Evolutionary conservation across 2,888 invertebrate genomes (phyloP).

Genomic region (Galeruca laticollis): DNA sequence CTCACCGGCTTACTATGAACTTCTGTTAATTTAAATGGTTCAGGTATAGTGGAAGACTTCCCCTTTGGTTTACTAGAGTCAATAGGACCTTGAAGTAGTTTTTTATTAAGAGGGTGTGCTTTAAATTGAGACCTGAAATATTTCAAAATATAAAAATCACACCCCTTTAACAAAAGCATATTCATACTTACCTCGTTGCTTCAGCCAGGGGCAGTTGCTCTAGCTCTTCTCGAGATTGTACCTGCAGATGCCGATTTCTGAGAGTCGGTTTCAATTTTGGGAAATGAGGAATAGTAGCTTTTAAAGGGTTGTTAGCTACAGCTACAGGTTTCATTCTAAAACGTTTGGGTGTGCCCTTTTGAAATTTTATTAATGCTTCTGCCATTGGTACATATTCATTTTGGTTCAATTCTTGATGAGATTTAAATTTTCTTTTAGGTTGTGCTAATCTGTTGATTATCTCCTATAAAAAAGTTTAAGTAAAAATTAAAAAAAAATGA

Average conservation of each 20-base stretch:
- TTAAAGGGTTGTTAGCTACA: slow-evolving; percentile 16
- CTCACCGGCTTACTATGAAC: slow-evolving; percentile 3
- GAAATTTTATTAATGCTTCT: slow-evolving; percentile 69
- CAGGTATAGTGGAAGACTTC: slow-evolving; percentile 72
- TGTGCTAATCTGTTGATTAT: slow-evolving; percentile 51
- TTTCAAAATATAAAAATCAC: slow-evolving; percentile 17
- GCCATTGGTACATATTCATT: slow-evolving; percentile 68
- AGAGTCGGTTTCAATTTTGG: slow-evolving; percentile 70
- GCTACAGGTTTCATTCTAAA: slow-evolving; percentile 63
- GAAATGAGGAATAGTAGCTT: slow-evolving; percentile 68
- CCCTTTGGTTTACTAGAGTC: slow-evolving; percentile 58
- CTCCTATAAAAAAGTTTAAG: slow-evolving; percentile 42
- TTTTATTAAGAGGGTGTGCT: slow-evolving; percentile 75
- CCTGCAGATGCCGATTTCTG: slow-evolving; percentile 70
- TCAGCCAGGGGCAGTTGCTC: slow-evolving; percentile 76
- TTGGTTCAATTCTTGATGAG: slow-evolving; percentile 46
- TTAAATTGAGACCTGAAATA: slow-evolving; percentile 72
- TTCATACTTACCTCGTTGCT: slow-evolving; percentile 69
- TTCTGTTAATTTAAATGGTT: slow-evolving; percentile 76
- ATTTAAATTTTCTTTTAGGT: slow-evolving; percentile 49
- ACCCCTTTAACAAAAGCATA: background rate
- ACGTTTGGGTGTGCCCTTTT: slow-evolving; percentile 69
- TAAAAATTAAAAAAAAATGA: background rate
- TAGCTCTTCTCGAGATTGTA: slow-evolving; percentile 72
- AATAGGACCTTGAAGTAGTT: slow-evolving; percentile 70